Evolutionary conservation across 2,888 invertebrate genomes (phyloP).

Genomic region (Nymphalis urticae): DNA sequence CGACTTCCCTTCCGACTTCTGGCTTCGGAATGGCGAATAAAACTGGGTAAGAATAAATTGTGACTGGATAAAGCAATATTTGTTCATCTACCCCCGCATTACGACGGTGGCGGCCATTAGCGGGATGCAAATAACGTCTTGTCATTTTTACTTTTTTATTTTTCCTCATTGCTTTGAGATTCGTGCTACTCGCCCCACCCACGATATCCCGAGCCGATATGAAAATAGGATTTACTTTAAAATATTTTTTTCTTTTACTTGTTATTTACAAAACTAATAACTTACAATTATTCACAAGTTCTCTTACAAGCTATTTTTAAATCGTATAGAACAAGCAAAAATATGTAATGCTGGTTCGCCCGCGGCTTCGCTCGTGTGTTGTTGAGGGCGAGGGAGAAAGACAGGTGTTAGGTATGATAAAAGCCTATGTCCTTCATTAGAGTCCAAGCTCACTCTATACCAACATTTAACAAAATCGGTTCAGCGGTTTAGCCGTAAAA

Average conservation of each 20-base stretch:
- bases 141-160: constrained; percentile 81
- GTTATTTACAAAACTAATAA: background rate
- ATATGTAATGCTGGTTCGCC: too few relatives aligned
- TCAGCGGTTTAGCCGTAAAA: too few relatives aligned
- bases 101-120: constrained; percentile 77
- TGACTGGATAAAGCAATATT: constrained; percentile 81
- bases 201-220: constrained; percentile 52
- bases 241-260: constrained; percentile 1
- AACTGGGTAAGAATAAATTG: constrained; percentile 79
- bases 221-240: constrained; percentile 50
- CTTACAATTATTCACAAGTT: too few relatives aligned
- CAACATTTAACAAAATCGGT: too few relatives aligned
- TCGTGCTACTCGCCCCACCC: constrained; percentile 59
- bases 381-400: too few relatives aligned
- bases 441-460: too few relatives aligned
- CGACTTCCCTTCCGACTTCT: constrained; percentile 68
- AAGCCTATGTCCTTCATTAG: too few relatives aligned
- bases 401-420: too few relatives aligned
- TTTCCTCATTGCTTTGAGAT: constrained; percentile 63
- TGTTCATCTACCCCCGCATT: constrained; percentile 81
- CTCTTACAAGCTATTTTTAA: background rate
- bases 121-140: constrained; percentile 81
- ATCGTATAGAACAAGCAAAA: background rate
- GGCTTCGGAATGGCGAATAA: constrained; percentile 74
- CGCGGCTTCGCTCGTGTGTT: too few relatives aligned